Conservation (phyloP, 2,888 invertebrate genomes). For the Lepidocyrtinus sp. region DNA sequence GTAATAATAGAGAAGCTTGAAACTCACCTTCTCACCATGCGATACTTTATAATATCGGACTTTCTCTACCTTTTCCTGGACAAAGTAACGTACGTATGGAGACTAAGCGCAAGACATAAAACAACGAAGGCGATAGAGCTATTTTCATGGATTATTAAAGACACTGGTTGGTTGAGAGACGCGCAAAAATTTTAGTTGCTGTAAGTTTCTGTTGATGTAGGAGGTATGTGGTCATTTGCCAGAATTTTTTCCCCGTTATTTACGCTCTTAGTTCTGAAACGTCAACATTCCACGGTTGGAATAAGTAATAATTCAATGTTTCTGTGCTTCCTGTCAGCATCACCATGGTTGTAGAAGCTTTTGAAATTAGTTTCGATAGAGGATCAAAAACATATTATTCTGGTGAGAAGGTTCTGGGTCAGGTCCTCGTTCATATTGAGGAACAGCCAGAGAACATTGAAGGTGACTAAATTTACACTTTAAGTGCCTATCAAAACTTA, state of each 20-base stretch:
- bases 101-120: neutral
- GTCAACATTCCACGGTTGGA: no score
- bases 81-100: neutral
- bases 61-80: neutral
- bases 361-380: conserved; percentile 55
- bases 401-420: conserved; percentile 47
- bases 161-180: neutral
- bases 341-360: conserved; percentile 38
- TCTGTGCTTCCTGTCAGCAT: no score
- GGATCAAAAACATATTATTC: conserved; percentile 41
- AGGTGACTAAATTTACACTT: conserved; percentile 33
- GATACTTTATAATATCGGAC: neutral
- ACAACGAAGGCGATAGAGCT: neutral
- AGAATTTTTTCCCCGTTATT: no score
- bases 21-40: neutral
- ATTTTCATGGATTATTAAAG: neutral
- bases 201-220: neutral
- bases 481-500: neutral
- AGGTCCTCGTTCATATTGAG: conserved; percentile 34
- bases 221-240: neutral
- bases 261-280: no score
- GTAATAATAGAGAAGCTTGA: conserved; percentile 43
- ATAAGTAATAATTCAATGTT: no score
- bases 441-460: conserved; percentile 45
- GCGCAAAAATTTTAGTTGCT: neutral